These are phyloP conservation scores for Lepidothrix coronata DNA, from an alignment of 2,113 vertebrate species.

Conservation along the genomic window DNA sequence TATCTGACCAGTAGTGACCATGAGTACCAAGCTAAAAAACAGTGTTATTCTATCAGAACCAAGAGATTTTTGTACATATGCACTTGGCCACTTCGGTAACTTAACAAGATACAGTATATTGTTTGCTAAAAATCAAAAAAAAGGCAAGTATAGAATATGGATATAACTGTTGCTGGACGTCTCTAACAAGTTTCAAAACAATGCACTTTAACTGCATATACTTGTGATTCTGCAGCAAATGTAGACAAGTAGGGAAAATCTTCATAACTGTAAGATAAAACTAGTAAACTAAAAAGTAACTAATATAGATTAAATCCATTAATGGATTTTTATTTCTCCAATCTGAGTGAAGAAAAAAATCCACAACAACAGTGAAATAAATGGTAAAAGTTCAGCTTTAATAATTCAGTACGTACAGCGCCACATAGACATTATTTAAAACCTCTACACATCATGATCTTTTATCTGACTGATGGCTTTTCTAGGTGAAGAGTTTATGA, in stretches of 20 bases:
- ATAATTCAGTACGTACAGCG: not conserved
- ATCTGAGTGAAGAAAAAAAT: not conserved
- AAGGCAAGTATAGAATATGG: not conserved
- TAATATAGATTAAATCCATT: not conserved
- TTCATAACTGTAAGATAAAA: not conserved
- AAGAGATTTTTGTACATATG: not conserved
- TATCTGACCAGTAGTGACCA: not conserved
- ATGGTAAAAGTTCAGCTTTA: not conserved
- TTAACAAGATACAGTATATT: not conserved
- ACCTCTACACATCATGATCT: accelerated
- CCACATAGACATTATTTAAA: not conserved
- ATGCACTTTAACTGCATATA: not conserved
- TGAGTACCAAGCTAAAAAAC: not conserved
- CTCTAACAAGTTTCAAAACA: not conserved
- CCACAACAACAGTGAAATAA: not conserved
- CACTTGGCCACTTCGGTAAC: not conserved
- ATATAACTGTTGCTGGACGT: not conserved
- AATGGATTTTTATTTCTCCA: not conserved
- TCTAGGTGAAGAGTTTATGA: not conserved
- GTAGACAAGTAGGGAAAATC: not conserved
- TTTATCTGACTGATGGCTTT: not conserved
- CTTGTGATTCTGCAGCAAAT: not conserved
- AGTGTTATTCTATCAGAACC: not conserved
- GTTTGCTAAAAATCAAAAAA: not conserved
- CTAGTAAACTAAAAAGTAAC: not conserved